Percentiles rank a stretch among this genome's conserved stretches.
Conservation (phyloP, 1,140 invertebrate genomes). For the Centruroides sculpturatus region DNA sequence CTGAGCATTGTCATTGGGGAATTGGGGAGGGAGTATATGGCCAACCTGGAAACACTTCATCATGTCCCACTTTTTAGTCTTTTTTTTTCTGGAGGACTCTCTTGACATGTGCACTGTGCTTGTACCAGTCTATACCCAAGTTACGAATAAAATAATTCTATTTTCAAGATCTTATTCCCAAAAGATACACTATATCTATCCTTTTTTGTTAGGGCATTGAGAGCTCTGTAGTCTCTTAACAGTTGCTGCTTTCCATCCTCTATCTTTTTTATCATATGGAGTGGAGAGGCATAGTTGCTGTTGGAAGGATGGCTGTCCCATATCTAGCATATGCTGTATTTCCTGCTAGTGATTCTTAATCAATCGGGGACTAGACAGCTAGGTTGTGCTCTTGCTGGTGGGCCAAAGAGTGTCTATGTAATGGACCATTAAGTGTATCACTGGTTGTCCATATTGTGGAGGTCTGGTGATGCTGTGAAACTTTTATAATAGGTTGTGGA, state of each 20-base stretch:
- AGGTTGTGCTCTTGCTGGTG: constrained; percentile 3
- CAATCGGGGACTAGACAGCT: constrained; percentile 6
- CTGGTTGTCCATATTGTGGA: not conserved
- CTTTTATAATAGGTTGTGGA: constrained; percentile 1
- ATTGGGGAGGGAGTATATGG: no score
- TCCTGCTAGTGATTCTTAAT: constrained; percentile 7
- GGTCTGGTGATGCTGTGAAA: not conserved
- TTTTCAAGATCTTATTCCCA: no score
- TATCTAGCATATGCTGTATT: constrained; percentile 8
- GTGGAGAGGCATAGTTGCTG: constrained; percentile 14
- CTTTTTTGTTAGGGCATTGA: constrained; percentile 19
- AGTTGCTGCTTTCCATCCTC: constrained; percentile 14
- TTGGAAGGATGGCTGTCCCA: constrained; percentile 10
- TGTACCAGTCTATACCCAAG: no score
- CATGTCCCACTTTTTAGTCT: no score
- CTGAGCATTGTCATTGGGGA: no score
- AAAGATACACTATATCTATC: constrained; percentile 21
- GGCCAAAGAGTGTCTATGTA: constrained; percentile 11
- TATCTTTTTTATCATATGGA: constrained; percentile 21
- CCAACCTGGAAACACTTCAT: no score
- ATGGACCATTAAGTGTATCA: constrained; percentile 6
- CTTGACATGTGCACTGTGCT: no score
- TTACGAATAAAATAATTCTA: no score
- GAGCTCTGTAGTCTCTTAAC: constrained; percentile 20
- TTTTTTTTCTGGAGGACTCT: no score